A percentile compares a stretch with the other conserved stretches of the same genome.
These are phyloP conservation scores for Zaprionus ornatus DNA, from an alignment of 1,140 invertebrate species.

Conservation along the genomic window DNA sequence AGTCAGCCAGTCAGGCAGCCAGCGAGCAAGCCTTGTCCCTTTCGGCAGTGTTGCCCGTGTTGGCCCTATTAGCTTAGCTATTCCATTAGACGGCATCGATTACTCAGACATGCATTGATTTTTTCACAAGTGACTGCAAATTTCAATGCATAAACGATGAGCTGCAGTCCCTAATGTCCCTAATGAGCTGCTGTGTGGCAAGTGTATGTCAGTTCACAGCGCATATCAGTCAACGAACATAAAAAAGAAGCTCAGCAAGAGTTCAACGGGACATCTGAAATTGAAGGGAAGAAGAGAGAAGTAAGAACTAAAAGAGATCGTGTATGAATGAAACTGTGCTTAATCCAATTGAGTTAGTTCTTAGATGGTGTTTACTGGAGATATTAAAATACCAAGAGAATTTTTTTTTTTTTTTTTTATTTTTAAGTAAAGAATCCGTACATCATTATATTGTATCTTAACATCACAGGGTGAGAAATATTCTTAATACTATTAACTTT, in stretches of 20 bases:
- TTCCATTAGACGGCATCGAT: slow-evolving; percentile 78
- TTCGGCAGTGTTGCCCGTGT: background rate
- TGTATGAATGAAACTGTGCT: no score
- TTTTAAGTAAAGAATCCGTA: no score
- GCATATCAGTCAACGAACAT: slow-evolving; percentile 1
- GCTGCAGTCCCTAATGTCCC: slow-evolving; percentile 59
- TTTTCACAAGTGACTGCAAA: slow-evolving; percentile 79
- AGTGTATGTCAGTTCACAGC: background rate
- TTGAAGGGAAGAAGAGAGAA: no score
- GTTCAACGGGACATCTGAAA: background rate
- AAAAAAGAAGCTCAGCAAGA: background rate
- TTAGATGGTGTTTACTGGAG: no score
- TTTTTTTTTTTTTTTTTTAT: no score
- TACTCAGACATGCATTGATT: slow-evolving; percentile 82
- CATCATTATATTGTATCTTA: no score
- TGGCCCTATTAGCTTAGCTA: slow-evolving; percentile 75
- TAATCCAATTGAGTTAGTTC: no score
- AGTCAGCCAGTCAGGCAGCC: background rate
- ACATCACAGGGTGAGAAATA: no score
- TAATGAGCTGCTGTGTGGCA: slow-evolving; percentile 61
- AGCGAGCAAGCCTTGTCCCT: background rate
- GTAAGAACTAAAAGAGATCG: no score
- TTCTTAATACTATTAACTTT: background rate
- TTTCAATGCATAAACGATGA: slow-evolving; percentile 81
- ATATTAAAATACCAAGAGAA: no score